These are phyloP conservation scores for Austrofundulus limnaeus DNA, from an alignment of 2,113 vertebrate species.

Conservation along the genomic window DNA sequence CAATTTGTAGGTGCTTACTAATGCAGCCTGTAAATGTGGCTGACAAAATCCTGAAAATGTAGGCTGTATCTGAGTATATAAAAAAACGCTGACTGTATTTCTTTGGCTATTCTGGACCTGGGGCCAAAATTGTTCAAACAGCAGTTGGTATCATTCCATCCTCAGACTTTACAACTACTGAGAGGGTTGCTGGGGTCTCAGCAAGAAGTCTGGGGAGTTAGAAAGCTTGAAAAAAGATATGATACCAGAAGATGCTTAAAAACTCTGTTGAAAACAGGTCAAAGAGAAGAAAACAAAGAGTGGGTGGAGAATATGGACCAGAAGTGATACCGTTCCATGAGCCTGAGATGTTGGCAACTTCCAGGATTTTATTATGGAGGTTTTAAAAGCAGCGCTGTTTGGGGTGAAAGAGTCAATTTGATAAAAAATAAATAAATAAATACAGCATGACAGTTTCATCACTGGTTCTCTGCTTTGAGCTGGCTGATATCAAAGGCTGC, in stretches of 20 bases:
- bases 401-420: constrained; percentile 42
- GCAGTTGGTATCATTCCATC: constrained; percentile 67
- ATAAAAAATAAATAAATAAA: no score
- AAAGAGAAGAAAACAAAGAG: constrained; percentile 28
- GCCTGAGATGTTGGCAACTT: constrained; percentile 43
- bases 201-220: constrained; percentile 48
- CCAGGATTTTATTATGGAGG: constrained; percentile 60
- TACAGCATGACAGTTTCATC: constrained; percentile 48
- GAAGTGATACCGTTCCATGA: constrained; percentile 27
- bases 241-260: constrained; percentile 24
- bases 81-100: constrained; percentile 51
- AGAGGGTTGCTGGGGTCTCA: constrained; percentile 47
- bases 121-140: constrained; percentile 77
- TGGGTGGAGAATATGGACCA: constrained; percentile 9
- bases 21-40: no score
- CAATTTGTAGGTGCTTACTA: no score
- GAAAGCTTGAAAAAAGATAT: constrained; percentile 12
- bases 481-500: constrained; percentile 56
- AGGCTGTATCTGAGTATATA: no score
- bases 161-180: constrained; percentile 51
- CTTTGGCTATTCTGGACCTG: constrained; percentile 55
- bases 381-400: constrained; percentile 55
- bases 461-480: constrained; percentile 35
- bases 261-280: constrained; percentile 10
- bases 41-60: no score